phyloP scores from a whole-genome alignment of 2,113 vertebrate genomes.

The Passer montanus region DNA sequence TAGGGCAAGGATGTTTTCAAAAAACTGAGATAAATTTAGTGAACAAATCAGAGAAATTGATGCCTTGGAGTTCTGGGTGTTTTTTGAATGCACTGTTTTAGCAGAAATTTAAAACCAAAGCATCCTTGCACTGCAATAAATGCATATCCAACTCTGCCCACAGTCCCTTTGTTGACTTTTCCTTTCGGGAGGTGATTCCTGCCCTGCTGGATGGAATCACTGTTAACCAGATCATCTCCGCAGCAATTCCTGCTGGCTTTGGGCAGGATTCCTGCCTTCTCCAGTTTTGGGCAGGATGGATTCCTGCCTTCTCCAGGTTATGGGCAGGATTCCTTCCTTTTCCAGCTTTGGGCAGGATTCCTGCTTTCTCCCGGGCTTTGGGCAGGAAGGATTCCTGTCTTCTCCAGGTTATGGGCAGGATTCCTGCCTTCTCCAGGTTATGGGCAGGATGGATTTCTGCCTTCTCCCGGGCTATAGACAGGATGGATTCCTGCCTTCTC shows the following conservation, averaged over 20 bases:
- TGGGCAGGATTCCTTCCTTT: not conserved
- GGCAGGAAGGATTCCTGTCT: not conserved
- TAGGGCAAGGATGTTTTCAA: accelerated
- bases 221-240: not conserved
- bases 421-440: too few relatives aligned
- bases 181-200: not conserved
- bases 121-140: not conserved
- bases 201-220: not conserved
- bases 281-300: not conserved
- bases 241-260: not conserved
- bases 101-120: not conserved
- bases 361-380: accelerated
- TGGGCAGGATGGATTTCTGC: not conserved
- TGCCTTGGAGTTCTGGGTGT: not conserved
- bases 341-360: not conserved
- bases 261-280: not conserved
- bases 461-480: accelerated
- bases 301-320: accelerated
- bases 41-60: accelerated
- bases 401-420: accelerated
- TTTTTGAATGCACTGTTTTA: not conserved
- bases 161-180: not conserved
- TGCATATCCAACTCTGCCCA: not conserved
- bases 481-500: not conserved
- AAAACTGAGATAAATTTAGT: not conserved